phyloP scores from a whole-genome alignment of 2,113 vertebrate genomes.

The Lutjanus erythropterus region DNA sequence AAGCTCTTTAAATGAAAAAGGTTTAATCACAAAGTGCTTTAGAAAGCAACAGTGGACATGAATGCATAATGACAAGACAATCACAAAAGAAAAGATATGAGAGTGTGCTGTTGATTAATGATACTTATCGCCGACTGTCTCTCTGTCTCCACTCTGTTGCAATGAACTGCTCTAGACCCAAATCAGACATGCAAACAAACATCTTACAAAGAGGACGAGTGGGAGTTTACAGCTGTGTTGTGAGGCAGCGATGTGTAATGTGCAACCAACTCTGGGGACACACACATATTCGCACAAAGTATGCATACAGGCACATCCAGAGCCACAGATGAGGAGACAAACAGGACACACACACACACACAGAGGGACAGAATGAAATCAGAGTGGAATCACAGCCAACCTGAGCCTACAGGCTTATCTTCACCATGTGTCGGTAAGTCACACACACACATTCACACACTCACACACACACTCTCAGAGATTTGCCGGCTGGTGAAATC shows the following conservation, averaged over 20 bases:
- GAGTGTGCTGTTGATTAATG: slow-evolving; percentile 24
- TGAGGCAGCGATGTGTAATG: slow-evolving; percentile 36
- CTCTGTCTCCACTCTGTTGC: background rate
- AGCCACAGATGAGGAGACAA: slow-evolving; percentile 5
- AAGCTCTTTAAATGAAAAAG: slow-evolving; percentile 31
- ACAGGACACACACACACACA: slow-evolving; percentile 8
- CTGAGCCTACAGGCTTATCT: slow-evolving; percentile 69
- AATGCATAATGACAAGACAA: slow-evolving; percentile 26
- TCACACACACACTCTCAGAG: slow-evolving; percentile 28
- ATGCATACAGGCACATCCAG: slow-evolving; percentile 14
- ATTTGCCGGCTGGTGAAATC: slow-evolving; percentile 71
- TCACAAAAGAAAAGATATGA: slow-evolving; percentile 1
- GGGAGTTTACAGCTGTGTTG: slow-evolving; percentile 23
- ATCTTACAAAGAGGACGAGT: slow-evolving; percentile 10
- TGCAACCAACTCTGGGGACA: slow-evolving; percentile 33
- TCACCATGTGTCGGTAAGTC: slow-evolving; percentile 59
- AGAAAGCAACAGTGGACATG: slow-evolving; percentile 1
- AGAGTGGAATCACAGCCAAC: slow-evolving; percentile 59
- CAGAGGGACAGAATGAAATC: slow-evolving; percentile 14
- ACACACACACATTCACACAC: slow-evolving; percentile 30
- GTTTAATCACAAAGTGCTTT: slow-evolving; percentile 38
- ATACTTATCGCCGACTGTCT: slow-evolving; percentile 14
- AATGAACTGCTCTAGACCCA: background rate
- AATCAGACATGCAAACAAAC: slow-evolving; percentile 25
- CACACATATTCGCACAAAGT: slow-evolving; percentile 14